Evolutionary conservation across 1,140 invertebrate species (phyloP), one percentile per base, ranked within the genome.

Genomic region (Choristoneura fumiferana): DNA sequence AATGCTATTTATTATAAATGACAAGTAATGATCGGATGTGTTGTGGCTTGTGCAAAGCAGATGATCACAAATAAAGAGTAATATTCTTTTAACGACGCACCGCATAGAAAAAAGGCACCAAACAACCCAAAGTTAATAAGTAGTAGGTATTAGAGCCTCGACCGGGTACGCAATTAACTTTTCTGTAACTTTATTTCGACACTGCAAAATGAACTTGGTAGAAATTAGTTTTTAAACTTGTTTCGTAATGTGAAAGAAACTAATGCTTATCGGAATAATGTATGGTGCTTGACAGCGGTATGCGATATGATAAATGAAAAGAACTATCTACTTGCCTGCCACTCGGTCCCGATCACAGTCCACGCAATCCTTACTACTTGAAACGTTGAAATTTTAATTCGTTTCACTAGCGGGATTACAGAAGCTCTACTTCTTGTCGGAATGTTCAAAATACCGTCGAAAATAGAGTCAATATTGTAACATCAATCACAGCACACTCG

Each of bases 301-400:
- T 2, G 22, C 22, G 18, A 49, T 22, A 49, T 49, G 43, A 49
- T 54, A 59, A 17, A 43, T 36, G 18, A 60, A 33, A 58, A 17
- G 10, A 63, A 68, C 63, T 54, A 74, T 74, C 57, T 67, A 80
- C 74, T 76, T 65, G 69, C 78, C 75, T 76, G 65, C 69, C 62
- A 67, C 49, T 58, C 54, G 62, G 65, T 81, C 69, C 81, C 57
- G 56, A 33, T 52, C 36, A 55, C 45, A 57, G 67, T 67, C 71
- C 71, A 81, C 74, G 67, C 73, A 88, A 88, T 88, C 85, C 85
- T 81, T 76, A 75, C 77, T 78, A 73, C 65, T 74, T 75, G 80
- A 80, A 83, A 78, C 72, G 80, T 72, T 54, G 61, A 63, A 62
- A 68, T 72, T 12, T 35, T 22, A 12, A 10, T 56, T 8, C 63